Base-by-base conservation (phyloP, 2,888 invertebrate genomes). In the Loripinus fragilis region DNA sequence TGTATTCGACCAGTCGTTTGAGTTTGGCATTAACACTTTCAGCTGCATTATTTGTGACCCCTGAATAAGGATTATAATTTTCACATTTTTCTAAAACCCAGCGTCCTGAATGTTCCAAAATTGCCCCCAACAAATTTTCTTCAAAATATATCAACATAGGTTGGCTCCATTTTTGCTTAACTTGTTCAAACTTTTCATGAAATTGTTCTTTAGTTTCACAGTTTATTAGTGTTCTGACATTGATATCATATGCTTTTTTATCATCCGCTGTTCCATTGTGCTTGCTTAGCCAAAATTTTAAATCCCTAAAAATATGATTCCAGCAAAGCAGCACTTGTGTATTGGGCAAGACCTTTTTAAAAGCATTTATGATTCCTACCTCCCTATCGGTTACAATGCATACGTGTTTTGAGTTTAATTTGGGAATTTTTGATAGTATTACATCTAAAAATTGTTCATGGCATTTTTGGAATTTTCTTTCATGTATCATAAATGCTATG, bases 21-120 rank as follows among this genome's bases (percentile, higher is more conserved):
- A 64, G 64, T n/a, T 35, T 30, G 50, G 74, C 68, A 73, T 81
- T 78, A 17, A 75, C 25, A 48, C 72, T 77, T 77, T 77, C 77
- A 45, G 45, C 35, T 2, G 42, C 75, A 75, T 81, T 78, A 35
- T 78, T 81, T 52, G 81, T 81, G 17, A 77, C 71, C 25, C 75
- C 75, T 0, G 77, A 77, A 52, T 77, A 80, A 0, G 55, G 55
- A 55, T 52, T 71, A 23, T 55, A 71, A 55, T 35, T 35, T n/a
- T 55, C 71, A n/a, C 33, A 60, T 50, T 52, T 23, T 55, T 71
- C 23, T 38, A 74, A 28, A 60, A 78, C 25, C 78, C 55, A 55
- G 20, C 71, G 35, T 1, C 23, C 71, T 2, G 55, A 30, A 28
- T 71, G 30, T 48, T 71, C 17, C n/a, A 10, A 23, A 23, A 52